These are phyloP conservation scores for Sinocyclocheilus grahami DNA, from an alignment of 2,113 vertebrate species.

Conservation along the genomic window DNA sequence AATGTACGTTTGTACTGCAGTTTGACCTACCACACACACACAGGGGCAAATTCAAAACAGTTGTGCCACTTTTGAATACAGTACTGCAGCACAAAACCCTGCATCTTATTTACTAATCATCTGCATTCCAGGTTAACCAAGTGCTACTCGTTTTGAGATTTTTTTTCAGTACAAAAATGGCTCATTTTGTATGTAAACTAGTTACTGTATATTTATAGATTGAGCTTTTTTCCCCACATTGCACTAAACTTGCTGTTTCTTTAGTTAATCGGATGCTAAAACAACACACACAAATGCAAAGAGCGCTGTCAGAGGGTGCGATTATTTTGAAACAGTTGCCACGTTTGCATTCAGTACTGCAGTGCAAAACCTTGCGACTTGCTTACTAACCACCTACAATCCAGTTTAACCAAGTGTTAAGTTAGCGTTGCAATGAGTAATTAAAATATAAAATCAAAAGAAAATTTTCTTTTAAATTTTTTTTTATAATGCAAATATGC, in stretches of 20 bases:
- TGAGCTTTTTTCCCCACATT: constrained; percentile 1
- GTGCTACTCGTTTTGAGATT: background rate
- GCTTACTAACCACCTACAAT: no score
- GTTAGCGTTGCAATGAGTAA: background rate
- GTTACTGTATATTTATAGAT: background rate
- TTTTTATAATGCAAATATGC: no score
- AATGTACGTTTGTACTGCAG: constrained; percentile 48
- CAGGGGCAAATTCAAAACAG: constrained; percentile 2
- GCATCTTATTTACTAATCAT: background rate
- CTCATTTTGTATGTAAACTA: background rate
- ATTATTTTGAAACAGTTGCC: background rate
- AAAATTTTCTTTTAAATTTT: no score
- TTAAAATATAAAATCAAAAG: no score
- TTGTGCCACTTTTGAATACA: constrained; percentile 1
- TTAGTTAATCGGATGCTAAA: background rate
- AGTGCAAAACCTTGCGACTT: background rate
- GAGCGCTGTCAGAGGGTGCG: background rate
- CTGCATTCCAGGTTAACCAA: background rate
- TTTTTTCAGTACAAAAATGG: background rate
- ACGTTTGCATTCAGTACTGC: background rate
- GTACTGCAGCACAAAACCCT: background rate
- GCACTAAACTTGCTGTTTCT: background rate
- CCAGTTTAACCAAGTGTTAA: background rate
- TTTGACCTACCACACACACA: constrained; percentile 59
- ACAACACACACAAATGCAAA: background rate